Base-by-base conservation (phyloP, 2,113 vertebrate genomes). In the Plecotus auritus region DNA sequence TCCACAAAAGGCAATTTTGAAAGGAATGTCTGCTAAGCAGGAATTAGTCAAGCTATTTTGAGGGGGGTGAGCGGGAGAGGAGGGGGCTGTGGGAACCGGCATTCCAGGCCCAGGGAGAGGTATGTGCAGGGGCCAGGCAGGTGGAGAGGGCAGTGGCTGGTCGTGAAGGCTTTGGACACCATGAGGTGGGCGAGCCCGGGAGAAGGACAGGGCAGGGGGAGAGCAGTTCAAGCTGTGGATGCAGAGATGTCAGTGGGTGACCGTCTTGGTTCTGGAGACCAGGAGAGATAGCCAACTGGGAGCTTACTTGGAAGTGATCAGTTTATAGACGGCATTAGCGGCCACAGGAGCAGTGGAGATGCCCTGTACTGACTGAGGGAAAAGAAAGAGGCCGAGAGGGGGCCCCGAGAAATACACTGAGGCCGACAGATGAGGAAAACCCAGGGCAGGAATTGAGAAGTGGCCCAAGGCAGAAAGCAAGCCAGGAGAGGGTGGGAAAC, bases 1-100 rank as follows among this genome's bases (percentile, higher is more conserved):
- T 97, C 95, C 88, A 76, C 88, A 86, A 96, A 94, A 97, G 89
- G 93, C 93, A 97, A 96, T 96, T 95, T 89, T 94, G 93, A 95
- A 96, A 94, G 93, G 91, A 97, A 95, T 95, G 94, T 95, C 91
- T 81, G 70, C 88, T 91, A 94, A 95, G 94, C 74, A 95, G 89
- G 95, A 95, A 91, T 96, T 91, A 93, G 87, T 89, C 56, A 28
- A 78, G 95, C 90, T 95, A 83, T 96, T 93, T 47, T 72, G 78
- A 51, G 45, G 93, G 74, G 91, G 89, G 67, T 45, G 70, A 64
- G 0, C 3, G 59, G 28, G 86, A 82, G n/a, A 54, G 61, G 74
- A 26, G 49, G 76, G 81, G 90, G 78, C 74, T 59, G 14, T 13
- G 37, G 83, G 84, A 85, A 69, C 69, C 22, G 18, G 80, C 96